Evolutionary conservation across 2,113 vertebrate genomes (phyloP).

Genomic region (Ranitomeya imitator): DNA sequence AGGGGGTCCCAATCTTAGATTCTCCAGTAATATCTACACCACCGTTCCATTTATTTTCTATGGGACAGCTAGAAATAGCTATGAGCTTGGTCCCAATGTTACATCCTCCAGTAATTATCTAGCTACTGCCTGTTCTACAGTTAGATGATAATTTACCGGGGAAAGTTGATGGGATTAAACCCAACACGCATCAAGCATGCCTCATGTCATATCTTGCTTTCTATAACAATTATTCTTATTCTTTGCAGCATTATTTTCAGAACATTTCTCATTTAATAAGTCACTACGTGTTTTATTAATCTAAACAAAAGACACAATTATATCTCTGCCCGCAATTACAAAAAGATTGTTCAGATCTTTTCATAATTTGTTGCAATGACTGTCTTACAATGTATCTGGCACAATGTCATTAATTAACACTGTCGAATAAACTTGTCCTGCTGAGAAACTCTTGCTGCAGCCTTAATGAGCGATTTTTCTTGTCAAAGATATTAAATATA

Average conservation of each 20-base stretch:
- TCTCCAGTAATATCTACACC: too few relatives aligned
- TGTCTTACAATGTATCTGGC: conserved; percentile 1
- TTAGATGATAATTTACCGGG: too few relatives aligned
- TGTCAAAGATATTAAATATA: conserved; percentile 24
- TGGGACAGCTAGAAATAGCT: too few relatives aligned
- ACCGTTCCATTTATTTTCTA: too few relatives aligned
- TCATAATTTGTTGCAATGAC: conserved; percentile 8
- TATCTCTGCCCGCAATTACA: background rate
- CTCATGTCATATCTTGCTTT: background rate
- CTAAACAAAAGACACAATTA: background rate
- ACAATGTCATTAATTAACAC: conserved; percentile 32
- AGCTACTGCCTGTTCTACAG: too few relatives aligned
- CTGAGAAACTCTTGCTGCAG: conserved; percentile 12
- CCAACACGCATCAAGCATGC: background rate
- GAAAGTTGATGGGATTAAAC: background rate
- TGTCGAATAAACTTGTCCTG: background rate
- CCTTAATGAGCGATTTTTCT: conserved; percentile 36
- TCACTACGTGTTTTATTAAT: background rate
- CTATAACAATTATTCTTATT: background rate
- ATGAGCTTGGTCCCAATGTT: too few relatives aligned
- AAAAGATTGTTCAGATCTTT: background rate
- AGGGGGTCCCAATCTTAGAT: too few relatives aligned
- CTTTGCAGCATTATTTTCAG: background rate
- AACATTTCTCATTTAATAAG: background rate
- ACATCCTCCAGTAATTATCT: too few relatives aligned